Conservation (phyloP, 2,113 vertebrate species). For the Microtus pennsylvanicus region DNA sequence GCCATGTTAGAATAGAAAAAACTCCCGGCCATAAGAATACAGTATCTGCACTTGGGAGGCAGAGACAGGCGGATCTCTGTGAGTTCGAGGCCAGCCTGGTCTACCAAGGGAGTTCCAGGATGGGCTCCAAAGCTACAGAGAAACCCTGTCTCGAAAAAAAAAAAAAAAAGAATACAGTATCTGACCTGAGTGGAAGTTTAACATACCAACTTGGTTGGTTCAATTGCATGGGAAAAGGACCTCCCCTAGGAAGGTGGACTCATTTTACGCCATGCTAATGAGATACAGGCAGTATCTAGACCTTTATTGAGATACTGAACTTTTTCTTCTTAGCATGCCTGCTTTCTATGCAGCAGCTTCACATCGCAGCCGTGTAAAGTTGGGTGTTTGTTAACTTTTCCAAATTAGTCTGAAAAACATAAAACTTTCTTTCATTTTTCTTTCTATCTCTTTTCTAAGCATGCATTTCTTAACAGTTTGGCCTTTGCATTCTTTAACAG, state of each 20-base stretch:
- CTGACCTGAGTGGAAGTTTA: background rate
- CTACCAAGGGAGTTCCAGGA: no score
- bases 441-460: background rate
- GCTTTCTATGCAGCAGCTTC: background rate
- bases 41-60: no score
- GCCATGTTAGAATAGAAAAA: background rate
- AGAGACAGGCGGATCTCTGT: no score
- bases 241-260: background rate
- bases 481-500: no score
- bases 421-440: background rate
- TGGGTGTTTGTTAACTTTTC: background rate
- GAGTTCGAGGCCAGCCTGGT: no score
- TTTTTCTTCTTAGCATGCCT: background rate
- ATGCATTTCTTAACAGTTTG: background rate
- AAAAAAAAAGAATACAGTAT: background rate
- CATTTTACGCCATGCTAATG: background rate
- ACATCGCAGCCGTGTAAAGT: background rate
- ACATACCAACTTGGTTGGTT: background rate
- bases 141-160: no score
- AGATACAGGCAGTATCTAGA: background rate
- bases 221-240: background rate
- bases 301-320: background rate
- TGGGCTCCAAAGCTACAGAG: no score
- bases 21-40: background rate
- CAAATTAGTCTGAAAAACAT: background rate